phyloP scores from a whole-genome alignment of 2,113 vertebrate genomes.

The Strigops habroptila region DNA sequence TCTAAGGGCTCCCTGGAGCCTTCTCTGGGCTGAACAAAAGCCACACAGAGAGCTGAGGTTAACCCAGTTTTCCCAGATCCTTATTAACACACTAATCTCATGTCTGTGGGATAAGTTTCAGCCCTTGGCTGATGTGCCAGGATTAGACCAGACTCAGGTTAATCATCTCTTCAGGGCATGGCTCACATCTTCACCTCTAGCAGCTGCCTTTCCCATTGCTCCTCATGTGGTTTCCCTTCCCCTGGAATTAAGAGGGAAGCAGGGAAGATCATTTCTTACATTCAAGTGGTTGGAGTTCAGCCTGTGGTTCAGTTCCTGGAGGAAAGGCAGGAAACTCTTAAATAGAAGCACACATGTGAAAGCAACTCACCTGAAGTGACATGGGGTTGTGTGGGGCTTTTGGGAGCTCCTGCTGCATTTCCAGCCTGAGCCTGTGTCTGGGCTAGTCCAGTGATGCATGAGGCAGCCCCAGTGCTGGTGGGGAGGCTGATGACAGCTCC shows the following conservation, averaged over 20 bases:
- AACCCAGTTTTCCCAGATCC: neutral
- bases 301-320: neutral
- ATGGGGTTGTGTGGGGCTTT: neutral
- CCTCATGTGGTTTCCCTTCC: rapidly evolving
- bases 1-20: too few species aligned
- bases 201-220: rapidly evolving
- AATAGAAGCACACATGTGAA: neutral
- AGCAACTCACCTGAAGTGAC: too few species aligned
- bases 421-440: neutral
- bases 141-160: neutral
- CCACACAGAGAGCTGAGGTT: rapidly evolving
- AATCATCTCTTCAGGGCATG: neutral
- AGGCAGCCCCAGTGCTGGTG: neutral
- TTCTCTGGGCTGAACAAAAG: neutral
- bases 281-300: neutral
- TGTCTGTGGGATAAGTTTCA: neutral
- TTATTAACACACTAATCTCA: neutral
- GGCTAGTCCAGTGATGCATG: rapidly evolving
- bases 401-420: neutral
- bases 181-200: rapidly evolving
- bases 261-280: rapidly evolving
- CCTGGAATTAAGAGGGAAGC: neutral
- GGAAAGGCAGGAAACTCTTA: neutral
- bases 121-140: neutral
- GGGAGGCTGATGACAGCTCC: neutral